Evolutionary conservation across 2,797 vertebrate genomes (phyloP).

Genomic region (Enteromius unitaeniatus): DNA sequence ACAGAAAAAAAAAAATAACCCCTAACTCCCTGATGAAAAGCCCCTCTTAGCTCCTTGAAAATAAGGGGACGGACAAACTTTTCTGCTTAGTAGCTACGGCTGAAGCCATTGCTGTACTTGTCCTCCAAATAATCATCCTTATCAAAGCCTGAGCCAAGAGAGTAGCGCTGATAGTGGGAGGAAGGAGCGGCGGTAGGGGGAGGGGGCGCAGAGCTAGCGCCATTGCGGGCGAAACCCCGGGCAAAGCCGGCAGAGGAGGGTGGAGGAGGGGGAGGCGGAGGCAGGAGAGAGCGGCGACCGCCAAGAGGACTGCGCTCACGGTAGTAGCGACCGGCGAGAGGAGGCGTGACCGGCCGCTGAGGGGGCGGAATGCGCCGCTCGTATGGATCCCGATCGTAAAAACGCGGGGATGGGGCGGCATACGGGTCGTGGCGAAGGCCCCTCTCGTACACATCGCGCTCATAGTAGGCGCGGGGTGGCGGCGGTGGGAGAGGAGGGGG

Average conservation of each 20-base stretch:
- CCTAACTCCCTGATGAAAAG: conserved; percentile 40
- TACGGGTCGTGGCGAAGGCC: conserved; percentile 69
- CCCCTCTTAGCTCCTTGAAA: conserved; percentile 47
- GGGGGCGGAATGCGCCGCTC: conserved; percentile 68
- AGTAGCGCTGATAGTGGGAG: conserved; percentile 69
- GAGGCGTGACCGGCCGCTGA: conserved; percentile 59
- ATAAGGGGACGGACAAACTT: conserved; percentile 31
- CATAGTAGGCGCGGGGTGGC: conserved; percentile 70
- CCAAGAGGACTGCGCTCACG: conserved; percentile 65
- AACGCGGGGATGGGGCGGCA: conserved; percentile 60
- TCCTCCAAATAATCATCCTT: conserved; percentile 75
- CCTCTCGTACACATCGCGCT: conserved; percentile 62
- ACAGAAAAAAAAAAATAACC: conserved; percentile 4
- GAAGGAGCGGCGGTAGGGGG: conserved; percentile 62
- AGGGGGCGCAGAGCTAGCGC: conserved; percentile 54
- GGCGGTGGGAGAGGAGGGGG: conserved; percentile 67
- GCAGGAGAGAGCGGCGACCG: conserved; percentile 61
- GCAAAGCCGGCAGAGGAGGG: conserved; percentile 69
- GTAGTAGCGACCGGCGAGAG: conserved; percentile 60
- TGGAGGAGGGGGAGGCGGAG: conserved; percentile 68
- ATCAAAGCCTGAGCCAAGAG: conserved; percentile 70
- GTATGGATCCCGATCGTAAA: conserved; percentile 68
- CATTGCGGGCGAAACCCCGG: conserved; percentile 65
- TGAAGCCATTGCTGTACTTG: conserved; percentile 73
- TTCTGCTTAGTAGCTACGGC: conserved; percentile 67